These are phyloP conservation scores for Lacerta bilineata DNA, from an alignment of 2,797 vertebrate genomes.

Conservation along the genomic window DNA sequence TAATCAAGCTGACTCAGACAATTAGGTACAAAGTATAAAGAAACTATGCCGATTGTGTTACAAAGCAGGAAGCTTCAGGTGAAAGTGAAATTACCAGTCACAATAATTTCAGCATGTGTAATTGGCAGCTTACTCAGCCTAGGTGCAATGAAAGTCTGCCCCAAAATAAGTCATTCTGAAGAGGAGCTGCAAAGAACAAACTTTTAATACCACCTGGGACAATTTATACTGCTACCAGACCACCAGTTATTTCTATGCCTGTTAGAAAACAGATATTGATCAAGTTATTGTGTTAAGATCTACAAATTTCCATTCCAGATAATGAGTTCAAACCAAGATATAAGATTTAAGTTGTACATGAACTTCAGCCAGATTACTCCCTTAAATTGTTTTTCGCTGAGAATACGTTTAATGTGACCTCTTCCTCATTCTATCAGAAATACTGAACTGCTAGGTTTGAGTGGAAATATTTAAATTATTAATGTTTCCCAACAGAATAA, in stretches of 20 bases:
- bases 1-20: conserved; percentile 6
- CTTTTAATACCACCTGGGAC: neutral
- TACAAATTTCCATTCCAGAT: neutral
- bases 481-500: neutral
- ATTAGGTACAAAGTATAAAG: neutral
- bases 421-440: neutral
- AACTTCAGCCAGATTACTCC: neutral
- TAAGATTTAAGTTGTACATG: neutral
- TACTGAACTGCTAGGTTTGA: neutral
- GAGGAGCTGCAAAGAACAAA: neutral
- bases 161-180: neutral
- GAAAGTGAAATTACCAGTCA: neutral
- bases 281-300: neutral
- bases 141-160: neutral
- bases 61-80: neutral
- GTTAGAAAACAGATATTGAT: neutral
- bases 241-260: neutral
- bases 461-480: neutral
- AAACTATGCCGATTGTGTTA: neutral
- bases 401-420: neutral
- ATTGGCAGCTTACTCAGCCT: neutral
- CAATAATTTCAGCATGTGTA: neutral
- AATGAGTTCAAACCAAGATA: neutral
- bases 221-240: neutral
- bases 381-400: neutral